Evolutionary conservation across 92 coral and sea anemone genomes (phyloP).

Genomic region (Siderastrea siderea): DNA sequence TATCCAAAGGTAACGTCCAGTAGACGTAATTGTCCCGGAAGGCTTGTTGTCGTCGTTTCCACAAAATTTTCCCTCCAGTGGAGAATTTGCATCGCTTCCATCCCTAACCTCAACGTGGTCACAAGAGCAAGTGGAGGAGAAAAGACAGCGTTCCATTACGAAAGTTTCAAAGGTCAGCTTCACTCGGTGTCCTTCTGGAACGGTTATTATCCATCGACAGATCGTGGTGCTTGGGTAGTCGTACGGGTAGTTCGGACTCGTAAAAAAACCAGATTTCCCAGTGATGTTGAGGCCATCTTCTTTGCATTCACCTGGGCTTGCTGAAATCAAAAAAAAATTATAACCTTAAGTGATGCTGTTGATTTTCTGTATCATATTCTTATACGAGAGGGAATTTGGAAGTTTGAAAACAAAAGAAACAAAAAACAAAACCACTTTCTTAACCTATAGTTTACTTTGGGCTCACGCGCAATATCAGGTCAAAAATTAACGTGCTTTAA

Average conservation of each 20-base stretch:
- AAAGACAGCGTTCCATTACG: background rate
- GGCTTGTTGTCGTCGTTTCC: background rate
- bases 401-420: too few species aligned
- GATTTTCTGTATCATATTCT: too few species aligned
- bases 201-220: conserved; percentile 60
- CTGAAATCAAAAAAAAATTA: too few species aligned
- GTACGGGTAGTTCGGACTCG: conserved; percentile 58
- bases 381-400: too few species aligned
- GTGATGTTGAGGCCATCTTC: background rate
- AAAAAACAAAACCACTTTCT: too few species aligned
- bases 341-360: too few species aligned
- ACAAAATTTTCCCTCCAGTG: background rate
- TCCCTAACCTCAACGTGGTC: conserved; percentile 9
- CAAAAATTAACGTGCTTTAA: too few species aligned
- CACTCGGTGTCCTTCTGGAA: background rate
- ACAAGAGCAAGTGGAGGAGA: background rate
- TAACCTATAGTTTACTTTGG: too few species aligned
- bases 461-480: too few species aligned
- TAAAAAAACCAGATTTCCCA: conserved; percentile 22
- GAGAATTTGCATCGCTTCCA: background rate
- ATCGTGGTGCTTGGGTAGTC: conserved; percentile 23
- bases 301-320: background rate
- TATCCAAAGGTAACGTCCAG: conserved; percentile 19
- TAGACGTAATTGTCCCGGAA: background rate
- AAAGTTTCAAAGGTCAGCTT: too few species aligned